phyloP scores from a whole-genome alignment of 2,888 invertebrate species.

The Erebia epiphron region DNA sequence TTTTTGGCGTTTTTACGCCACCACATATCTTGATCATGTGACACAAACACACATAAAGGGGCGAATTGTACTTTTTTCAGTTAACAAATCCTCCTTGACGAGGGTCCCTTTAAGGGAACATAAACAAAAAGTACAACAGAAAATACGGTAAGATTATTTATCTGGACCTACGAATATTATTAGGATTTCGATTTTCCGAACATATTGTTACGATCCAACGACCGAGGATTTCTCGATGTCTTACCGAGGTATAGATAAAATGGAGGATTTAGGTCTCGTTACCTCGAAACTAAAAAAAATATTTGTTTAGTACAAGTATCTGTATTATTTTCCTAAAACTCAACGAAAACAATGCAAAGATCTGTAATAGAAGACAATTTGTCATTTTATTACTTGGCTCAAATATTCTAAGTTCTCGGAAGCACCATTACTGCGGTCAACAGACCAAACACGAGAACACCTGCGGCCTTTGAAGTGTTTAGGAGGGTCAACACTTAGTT shows the following conservation, averaged over 20 bases:
- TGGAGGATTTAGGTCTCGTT: neutral
- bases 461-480: constrained; percentile 18
- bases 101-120: constrained; percentile 72
- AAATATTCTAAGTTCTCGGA: constrained; percentile 7
- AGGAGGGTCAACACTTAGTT: constrained; percentile 23
- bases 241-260: constrained; percentile 10
- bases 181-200: constrained; percentile 58
- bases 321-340: neutral
- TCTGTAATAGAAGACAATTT: too few species aligned
- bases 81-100: constrained; percentile 79
- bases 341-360: neutral
- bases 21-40: constrained; percentile 57
- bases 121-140: constrained; percentile 71
- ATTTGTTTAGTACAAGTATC: neutral
- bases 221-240: constrained; percentile 1
- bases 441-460: constrained; percentile 22
- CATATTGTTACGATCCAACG: constrained; percentile 6
- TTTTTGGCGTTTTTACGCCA: neutral
- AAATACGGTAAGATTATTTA: constrained; percentile 66
- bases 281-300: neutral
- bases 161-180: constrained; percentile 47
- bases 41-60: constrained; percentile 73
- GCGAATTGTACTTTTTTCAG: constrained; percentile 77
- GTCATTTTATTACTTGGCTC: neutral
- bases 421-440: constrained; percentile 15